A percentile compares a stretch with the other conserved stretches of the same genome.
Evolutionary conservation across 2,888 invertebrate genomes (phyloP).

Genomic region (Drosophila prostipennis): DNA sequence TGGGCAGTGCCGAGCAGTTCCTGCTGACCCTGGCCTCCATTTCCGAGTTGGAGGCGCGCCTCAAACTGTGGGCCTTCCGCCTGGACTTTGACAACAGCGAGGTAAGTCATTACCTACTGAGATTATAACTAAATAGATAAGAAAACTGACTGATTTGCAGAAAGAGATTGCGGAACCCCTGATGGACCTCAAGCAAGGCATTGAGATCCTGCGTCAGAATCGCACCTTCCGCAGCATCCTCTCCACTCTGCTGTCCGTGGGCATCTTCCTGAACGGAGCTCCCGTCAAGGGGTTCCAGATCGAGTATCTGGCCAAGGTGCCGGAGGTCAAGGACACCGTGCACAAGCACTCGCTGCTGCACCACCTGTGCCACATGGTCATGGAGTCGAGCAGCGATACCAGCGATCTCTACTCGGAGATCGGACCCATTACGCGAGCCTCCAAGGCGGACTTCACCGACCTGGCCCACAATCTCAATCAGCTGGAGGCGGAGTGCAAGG

Average conservation of each 20-base stretch:
- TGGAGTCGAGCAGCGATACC: constrained; percentile 97
- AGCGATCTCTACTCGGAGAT: constrained; percentile 99
- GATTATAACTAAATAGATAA: too few relatives aligned
- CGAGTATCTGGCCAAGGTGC: constrained; percentile 98
- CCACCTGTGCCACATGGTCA: constrained; percentile 98
- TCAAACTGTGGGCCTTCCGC: constrained; percentile 99
- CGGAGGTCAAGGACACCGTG: constrained; percentile 99
- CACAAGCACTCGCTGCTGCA: constrained; percentile 99
- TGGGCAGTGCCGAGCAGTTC: constrained; percentile 98
- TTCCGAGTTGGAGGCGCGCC: constrained; percentile 95
- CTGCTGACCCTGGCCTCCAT: constrained; percentile 98
- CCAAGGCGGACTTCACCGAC: constrained; percentile 98
- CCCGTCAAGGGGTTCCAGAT: constrained; percentile 98
- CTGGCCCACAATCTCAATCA: constrained; percentile 92
- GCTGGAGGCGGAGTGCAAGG: constrained; percentile 97
- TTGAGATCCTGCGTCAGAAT: constrained; percentile 95
- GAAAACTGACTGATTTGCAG: constrained; percentile 74
- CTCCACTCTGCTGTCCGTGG: constrained; percentile 96
- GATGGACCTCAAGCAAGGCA: constrained; percentile 99
- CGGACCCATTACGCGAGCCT: constrained; percentile 94
- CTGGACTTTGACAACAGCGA: constrained; percentile 99
- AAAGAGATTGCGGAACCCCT: constrained; percentile 99
- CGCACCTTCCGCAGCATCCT: constrained; percentile 98
- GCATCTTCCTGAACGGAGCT: constrained; percentile 97
- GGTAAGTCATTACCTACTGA: constrained; percentile 84